These are phyloP conservation scores for Belonocnema kinseyi DNA, from an alignment of 1,140 invertebrate genomes.

Conservation along the genomic window DNA sequence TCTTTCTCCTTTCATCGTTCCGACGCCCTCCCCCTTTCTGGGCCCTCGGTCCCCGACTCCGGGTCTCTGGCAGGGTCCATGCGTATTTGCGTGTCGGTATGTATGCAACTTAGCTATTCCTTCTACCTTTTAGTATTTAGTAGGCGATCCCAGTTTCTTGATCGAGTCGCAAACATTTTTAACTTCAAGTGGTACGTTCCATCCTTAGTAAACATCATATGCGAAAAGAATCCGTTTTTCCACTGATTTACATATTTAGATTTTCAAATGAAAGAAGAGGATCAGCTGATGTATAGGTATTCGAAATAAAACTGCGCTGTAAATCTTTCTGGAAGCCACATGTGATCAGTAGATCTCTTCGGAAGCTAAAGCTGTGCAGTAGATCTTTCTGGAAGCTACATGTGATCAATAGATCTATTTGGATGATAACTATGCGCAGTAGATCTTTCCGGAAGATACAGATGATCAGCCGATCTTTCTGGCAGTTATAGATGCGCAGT, in stretches of 20 bases:
- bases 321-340: no score
- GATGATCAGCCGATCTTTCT: no score
- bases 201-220: not conserved
- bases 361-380: no score
- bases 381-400: no score
- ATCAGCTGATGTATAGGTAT: not conserved
- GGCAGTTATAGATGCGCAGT: no score
- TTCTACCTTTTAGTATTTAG: slow-evolving; percentile 21
- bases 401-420: no score
- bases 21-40: slow-evolving; percentile 32
- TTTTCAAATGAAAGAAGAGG: not conserved
- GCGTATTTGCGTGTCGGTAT: slow-evolving; percentile 13
- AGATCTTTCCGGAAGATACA: no score
- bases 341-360: no score
- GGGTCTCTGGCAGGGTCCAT: not conserved
- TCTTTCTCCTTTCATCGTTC: not conserved
- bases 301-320: no score
- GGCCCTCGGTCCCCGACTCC: slow-evolving; percentile 17
- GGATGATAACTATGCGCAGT: no score
- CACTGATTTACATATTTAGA: not conserved
- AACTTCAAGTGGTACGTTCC: not conserved
- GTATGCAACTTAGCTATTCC: slow-evolving; percentile 7
- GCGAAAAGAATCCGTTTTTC: not conserved
- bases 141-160: not conserved
- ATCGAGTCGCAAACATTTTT: slow-evolving; percentile 1